Evolutionary conservation across 1,140 invertebrate genomes (phyloP), one percentile per base, ranked within the genome.

Genomic region (Leguminivora glycinivorella): DNA sequence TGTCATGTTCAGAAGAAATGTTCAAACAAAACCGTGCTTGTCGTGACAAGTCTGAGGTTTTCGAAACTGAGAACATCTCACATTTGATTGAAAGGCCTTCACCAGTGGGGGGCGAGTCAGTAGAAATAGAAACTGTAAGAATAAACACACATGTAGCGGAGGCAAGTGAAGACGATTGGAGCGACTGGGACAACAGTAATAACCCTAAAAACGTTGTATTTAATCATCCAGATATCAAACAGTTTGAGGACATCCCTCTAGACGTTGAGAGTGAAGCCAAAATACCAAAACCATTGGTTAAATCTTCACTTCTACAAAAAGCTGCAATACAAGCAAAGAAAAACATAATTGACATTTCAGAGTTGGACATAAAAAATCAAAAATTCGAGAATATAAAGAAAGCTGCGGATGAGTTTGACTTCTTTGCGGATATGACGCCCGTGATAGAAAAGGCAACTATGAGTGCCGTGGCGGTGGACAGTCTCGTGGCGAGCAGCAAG

Each of bases 391-490:
- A 80, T 58, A 76, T 78, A 7, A 90, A 91, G 34, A 89, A 91
- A 67, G 76, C 74, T 38, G 71, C 75, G 19, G 93, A 94, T 69
- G 94, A 95, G 71, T 92, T 95, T 77, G 95, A 97, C 81, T 96
- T 96, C 75, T 97, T 97, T 78, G 95, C 94, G 67, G 96, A 96
- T 81, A 97, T 97, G 96, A 95, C 95, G 76, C 96, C 96, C 5
- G 93, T 96, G 4, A 96, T 97, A 76, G 93, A 95, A 60, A 94
- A 94, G 75, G 92, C 94, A 9, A 92, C 92, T 47, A 82, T 93
- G 25, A 71, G 92, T 0, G 90, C 89, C 56, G 75, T 93, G 31
- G 78, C 88, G 43, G 72, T 81, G 9, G 73, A 72, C 56, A 52
- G 70, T 22, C 67, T 82, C 68, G 75, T 82, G 31, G 73, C 89